Evolutionary conservation across 2,797 vertebrate species (phyloP), one percentile per base, ranked within the genome.

Genomic region (Sylvilagus floridanus): DNA sequence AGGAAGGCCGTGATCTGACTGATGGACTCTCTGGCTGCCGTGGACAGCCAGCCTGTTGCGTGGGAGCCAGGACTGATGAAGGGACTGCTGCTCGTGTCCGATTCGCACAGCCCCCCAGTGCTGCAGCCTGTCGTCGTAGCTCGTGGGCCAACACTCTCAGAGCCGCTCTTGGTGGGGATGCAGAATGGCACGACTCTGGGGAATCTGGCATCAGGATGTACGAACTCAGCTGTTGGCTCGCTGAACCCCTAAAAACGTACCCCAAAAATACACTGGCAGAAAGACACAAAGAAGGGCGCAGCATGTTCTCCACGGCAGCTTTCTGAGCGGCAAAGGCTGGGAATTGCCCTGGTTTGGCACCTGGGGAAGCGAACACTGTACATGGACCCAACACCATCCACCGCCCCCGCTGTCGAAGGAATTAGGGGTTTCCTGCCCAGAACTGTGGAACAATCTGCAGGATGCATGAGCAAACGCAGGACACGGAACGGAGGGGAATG

Each of bases 301-400:
- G 0, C 37, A 7, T 28, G 7, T 66, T 60, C 83, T 12, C 50
- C 21, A 35, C 10, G 22, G 35, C 19, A 7, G 14, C 69, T 8
- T 14, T 42, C 14, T 14, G 11, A 2, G 76, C 0, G 11, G 22
- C 17, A 35, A n/a, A 82, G 76, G 13, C 28, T 7, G 3, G 32
- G 22, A 8, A 19, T 57, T 76, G 13, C 7, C 0, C 0, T 16
- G 0, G 1, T 1, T 2, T 14, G 28, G 62, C n/a, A 11, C 24
- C 57, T 50, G 32, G 12, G 5, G n/a, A 5, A 35, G 7, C 35
- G 24, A 35, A n/a, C 2, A 26, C 5, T 24, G 24, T 12, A 26
- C 63, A 1, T 24, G 14, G 75, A 54, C 7, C 0, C 9, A 0
- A 4, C 8, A 6, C 54, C n/a, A 12, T 50, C 26, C 37, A 22